Conservation (phyloP, 2,797 vertebrate genomes). For the Gadopsis marmoratus region DNA sequence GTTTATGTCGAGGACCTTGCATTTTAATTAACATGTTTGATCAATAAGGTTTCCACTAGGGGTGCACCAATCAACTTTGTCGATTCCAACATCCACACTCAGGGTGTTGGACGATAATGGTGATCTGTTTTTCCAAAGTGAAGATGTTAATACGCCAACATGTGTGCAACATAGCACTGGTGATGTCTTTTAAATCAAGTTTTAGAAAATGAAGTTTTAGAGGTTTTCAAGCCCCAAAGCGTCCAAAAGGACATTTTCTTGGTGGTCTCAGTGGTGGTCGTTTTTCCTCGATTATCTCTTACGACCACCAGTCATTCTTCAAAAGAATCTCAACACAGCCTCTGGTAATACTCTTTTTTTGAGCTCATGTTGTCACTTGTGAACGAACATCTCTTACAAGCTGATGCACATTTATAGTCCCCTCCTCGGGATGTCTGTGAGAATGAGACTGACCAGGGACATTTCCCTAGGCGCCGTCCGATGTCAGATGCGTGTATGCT, state of each 20-base stretch:
- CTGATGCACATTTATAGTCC: conserved; percentile 39
- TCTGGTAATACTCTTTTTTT: conserved; percentile 59
- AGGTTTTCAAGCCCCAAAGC: conserved; percentile 17
- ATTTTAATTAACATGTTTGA: conserved; percentile 24
- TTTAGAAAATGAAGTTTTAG: conserved; percentile 10
- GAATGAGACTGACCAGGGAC: conserved; percentile 40
- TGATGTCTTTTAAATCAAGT: too few relatives aligned
- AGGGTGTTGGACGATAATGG: not conserved
- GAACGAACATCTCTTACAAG: conserved; percentile 44
- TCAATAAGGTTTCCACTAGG: not conserved
- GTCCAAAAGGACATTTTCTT: not conserved
- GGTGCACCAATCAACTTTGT: not conserved
- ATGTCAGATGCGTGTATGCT: conserved; percentile 45
- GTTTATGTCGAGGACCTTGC: not conserved
- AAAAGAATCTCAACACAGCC: conserved; percentile 53
- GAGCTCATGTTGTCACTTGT: conserved; percentile 45
- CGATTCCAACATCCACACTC: not conserved
- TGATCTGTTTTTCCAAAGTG: not conserved
- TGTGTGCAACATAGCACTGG: too few relatives aligned
- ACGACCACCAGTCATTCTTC: conserved; percentile 52
- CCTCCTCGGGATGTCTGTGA: conserved; percentile 33
- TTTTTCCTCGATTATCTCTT: conserved; percentile 52
- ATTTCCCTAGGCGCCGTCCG: conserved; percentile 37
- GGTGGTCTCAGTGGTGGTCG: conserved; percentile 47
- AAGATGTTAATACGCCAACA: not conserved